phyloP scores from a whole-genome alignment of 2,113 vertebrate species.

The Scopus umbretta region DNA sequence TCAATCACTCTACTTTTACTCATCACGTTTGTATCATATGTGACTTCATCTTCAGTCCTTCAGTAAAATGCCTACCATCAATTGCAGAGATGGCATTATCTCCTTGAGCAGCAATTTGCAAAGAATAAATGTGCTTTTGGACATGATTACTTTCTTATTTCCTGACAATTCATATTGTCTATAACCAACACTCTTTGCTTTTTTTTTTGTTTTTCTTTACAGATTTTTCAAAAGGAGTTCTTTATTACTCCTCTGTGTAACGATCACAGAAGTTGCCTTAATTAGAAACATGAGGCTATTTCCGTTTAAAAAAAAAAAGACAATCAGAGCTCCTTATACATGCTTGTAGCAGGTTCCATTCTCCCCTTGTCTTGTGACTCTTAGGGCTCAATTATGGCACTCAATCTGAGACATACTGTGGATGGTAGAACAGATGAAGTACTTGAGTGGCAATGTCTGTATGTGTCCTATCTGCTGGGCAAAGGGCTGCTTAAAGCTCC shows the following conservation, averaged over 20 bases:
- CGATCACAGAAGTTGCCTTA: neutral
- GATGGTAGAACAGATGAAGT: neutral
- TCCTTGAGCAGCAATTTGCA: slow-evolving; percentile 18
- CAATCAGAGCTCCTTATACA: neutral
- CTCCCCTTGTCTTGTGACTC: neutral
- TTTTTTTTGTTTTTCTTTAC: neutral
- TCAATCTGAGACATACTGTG: neutral
- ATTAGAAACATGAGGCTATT: neutral
- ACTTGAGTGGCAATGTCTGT: neutral
- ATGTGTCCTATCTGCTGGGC: neutral
- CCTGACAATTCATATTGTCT: neutral
- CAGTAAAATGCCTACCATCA: neutral
- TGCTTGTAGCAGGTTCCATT: neutral
- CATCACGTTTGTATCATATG: slow-evolving; percentile 1
- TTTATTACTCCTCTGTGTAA: neutral
- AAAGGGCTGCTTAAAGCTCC: neutral
- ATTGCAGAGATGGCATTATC: neutral
- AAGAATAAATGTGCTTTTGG: slow-evolving; percentile 18
- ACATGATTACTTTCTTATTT: slow-evolving; percentile 19
- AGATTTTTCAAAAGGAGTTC: neutral
- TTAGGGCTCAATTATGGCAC: neutral
- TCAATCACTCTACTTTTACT: slow-evolving; percentile 20
- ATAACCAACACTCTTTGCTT: neutral
- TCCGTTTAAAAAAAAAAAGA: neutral
- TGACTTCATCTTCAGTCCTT: neutral